These are phyloP conservation scores for Atethmia centrago DNA, from an alignment of 2,888 invertebrate species.

Conservation along the genomic window DNA sequence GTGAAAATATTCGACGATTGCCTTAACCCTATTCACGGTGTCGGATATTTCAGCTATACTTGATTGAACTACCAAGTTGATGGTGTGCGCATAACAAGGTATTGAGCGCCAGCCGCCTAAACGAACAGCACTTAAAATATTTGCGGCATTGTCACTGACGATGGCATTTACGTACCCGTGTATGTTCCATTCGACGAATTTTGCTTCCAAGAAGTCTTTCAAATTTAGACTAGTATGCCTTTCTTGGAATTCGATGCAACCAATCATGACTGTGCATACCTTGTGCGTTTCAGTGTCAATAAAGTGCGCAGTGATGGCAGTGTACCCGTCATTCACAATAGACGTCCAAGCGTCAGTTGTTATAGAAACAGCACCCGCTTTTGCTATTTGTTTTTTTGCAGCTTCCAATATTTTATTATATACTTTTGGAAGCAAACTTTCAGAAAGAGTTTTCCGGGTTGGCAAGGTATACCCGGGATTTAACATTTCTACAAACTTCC, in stretches of 20 bases:
- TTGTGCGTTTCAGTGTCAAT: slow-evolving; percentile 19
- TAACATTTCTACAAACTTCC: slow-evolving; percentile 6
- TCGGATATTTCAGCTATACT: slow-evolving; percentile 34
- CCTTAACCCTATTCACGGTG: slow-evolving; percentile 33
- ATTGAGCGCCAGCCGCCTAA: slow-evolving; percentile 37
- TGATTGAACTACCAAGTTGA: slow-evolving; percentile 29
- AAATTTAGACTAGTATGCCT: slow-evolving; percentile 32
- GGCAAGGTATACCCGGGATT: slow-evolving; percentile 4
- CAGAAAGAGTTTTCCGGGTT: not conserved
- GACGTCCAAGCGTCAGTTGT: slow-evolving; percentile 41
- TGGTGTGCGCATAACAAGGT: slow-evolving; percentile 34
- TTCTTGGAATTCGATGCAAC: slow-evolving; percentile 40
- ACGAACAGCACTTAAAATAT: not conserved
- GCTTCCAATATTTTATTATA: not conserved
- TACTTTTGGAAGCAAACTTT: not conserved
- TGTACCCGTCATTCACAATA: slow-evolving; percentile 20
- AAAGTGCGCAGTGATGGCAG: slow-evolving; percentile 35
- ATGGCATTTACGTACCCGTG: not conserved
- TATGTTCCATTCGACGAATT: slow-evolving; percentile 34
- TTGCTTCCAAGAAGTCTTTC: slow-evolving; percentile 9
- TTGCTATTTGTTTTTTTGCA: slow-evolving; percentile 14
- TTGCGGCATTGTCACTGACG: slow-evolving; percentile 12
- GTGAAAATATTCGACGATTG: slow-evolving; percentile 52
- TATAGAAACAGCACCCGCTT: slow-evolving; percentile 40
- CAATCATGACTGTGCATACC: slow-evolving; percentile 40